phyloP scores from a whole-genome alignment of 2,888 invertebrate genomes.

The Chymomyza procnemis region DNA sequence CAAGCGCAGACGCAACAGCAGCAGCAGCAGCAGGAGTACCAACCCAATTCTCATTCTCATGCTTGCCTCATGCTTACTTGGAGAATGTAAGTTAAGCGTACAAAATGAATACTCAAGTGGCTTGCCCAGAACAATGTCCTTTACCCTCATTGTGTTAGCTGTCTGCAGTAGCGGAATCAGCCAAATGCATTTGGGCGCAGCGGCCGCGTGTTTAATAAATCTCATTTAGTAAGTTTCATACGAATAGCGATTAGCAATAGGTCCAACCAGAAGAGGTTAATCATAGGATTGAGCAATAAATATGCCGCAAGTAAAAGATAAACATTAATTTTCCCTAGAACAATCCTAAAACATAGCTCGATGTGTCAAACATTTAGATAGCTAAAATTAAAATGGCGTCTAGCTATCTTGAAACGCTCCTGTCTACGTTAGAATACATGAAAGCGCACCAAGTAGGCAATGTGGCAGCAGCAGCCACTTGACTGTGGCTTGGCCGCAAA shows the following conservation, averaged over 20 bases:
- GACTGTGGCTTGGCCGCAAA: constrained; percentile 10
- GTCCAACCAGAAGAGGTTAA: too few relatives aligned
- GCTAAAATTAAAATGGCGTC: too few relatives aligned
- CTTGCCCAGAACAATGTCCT: constrained; percentile 8
- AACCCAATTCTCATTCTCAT: neutral
- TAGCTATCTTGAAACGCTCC: too few relatives aligned
- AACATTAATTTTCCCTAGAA: too few relatives aligned
- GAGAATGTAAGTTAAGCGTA: constrained; percentile 3
- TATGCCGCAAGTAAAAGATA: too few relatives aligned
- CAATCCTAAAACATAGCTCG: too few relatives aligned
- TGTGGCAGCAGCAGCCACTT: neutral
- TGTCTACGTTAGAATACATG: neutral
- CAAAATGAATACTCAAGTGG: constrained; percentile 11
- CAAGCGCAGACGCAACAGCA: neutral
- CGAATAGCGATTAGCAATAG: too few relatives aligned
- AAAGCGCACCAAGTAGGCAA: neutral
- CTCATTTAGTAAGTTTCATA: too few relatives aligned
- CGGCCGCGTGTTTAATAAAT: too few relatives aligned
- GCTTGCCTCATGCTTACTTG: neutral
- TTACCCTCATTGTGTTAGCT: neutral
- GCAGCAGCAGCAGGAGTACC: neutral
- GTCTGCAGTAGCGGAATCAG: neutral
- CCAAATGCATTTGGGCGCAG: neutral
- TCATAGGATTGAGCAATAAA: too few relatives aligned
- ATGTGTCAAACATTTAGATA: too few relatives aligned